Evolutionary conservation across 2,113 vertebrate genomes (phyloP), one percentile per base, ranked within the genome.

Genomic region (Pagrus major): DNA sequence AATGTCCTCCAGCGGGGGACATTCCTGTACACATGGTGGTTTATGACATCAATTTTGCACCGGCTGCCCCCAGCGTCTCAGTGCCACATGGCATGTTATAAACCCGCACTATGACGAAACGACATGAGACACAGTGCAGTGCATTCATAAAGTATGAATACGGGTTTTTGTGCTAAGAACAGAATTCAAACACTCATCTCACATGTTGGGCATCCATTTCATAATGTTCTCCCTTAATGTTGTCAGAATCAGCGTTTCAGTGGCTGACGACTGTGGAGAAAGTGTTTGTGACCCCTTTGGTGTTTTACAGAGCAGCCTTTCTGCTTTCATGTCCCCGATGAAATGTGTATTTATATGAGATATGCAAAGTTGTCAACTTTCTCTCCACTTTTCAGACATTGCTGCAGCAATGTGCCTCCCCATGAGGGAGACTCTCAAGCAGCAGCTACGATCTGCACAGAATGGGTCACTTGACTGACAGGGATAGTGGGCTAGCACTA

Each of bases 1-100:
- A 87, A 87, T 64, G 58, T 44, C 65, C 35, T 64, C 77, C 78
- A 55, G 76, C 6, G 3, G 58, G 49, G 41, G 47, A 83, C 46
- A 42, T 64, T 76, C 46, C 47, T 51, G 29, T 46, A 35, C 71
- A 74, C 55, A 41, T 66, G 71, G 37, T 74, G 78, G 65, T 78
- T 87, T 87, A 89, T 86, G 56, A 58, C 56, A 67, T 71, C 80
- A 3, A 76, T 81, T 81, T 81, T 70, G 52, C 27, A 23, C 21
- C 39, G 31, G 37, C 65, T 23, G 10, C 70, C 3, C 59, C 68
- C 33, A 52, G 81, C 51, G 64, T 72, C 31, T 59, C 33, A 60
- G 16, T 46, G 65, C 65, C 64, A 82, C 58, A 52, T 51, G 25
- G 39, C 44, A 65, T 25, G 49, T 64, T 60, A 47, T 71, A 72